Evolutionary conservation across 2,113 vertebrate genomes (phyloP), one percentile per base, ranked within the genome.

Genomic region (Nymphicus hollandicus): DNA sequence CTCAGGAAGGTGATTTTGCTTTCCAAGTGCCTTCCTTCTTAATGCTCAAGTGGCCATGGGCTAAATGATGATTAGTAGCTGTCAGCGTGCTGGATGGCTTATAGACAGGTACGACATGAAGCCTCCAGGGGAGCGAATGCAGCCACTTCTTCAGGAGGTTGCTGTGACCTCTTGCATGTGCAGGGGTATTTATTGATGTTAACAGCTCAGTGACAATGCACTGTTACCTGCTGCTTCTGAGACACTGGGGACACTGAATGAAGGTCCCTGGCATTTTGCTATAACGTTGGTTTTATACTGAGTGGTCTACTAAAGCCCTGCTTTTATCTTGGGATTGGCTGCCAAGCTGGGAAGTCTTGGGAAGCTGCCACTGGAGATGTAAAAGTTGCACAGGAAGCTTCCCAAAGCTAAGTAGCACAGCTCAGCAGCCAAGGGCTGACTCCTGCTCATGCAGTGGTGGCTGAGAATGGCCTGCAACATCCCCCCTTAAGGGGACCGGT

Each of bases 131-230:
- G 58, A n/a, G 11, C 0, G 0, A 31, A 10, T 35, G 64, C 60
- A 81, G 76, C 58, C 2, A 3, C 43, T 28, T 50, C 43, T 76
- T 47, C 28, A 28, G 81, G 58, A 83, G 69, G 35, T 29, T 86
- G 22, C 70, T 70, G 46, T 41, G 65, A 41, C 3, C 1, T 47
- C 56, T 76, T 13, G 17, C 11, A 13, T 0, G 0, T 22, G 46
- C 46, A 55, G 74, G 27, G 46, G 56, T 31, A 35, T 43, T 55
- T 44, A 13, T 27, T 35, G 56, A 58, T 10, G 56, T 58, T 58
- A 35, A 60, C 13, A 64, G 11, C 84, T 73, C 52, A 50, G 20
- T 85, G 78, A 41, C 37, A 44, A 0, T 37, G 17, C 20, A 27
- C 43, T 64, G n/a, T 73, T 66, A 61, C 19, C 31, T 91, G 25